Evolutionary conservation across 2,113 vertebrate genomes (phyloP), one percentile per base, ranked within the genome.

Genomic region (Bubo bubo): DNA sequence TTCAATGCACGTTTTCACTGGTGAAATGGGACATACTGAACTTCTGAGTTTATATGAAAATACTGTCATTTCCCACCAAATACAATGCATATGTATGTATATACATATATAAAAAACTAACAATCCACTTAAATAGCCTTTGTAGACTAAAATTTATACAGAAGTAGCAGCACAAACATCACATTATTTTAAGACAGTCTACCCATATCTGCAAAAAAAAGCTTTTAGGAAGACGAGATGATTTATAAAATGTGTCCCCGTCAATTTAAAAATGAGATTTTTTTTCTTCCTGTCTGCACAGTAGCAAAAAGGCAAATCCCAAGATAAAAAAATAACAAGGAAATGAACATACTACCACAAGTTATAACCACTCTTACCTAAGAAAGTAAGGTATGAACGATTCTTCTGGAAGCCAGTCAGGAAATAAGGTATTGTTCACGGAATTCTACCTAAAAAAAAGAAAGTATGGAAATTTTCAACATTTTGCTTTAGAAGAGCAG

Each of bases 331-430:
- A 82, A 75, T 7, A 85, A 14, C 20, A 71, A 37, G 11, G 16
- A 86, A 77, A 84, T 27, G 0, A 84, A 52, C 4, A 8, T 20
- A 52, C 8, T 67, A 45, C 15, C 47, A 79, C 16, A 82, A 86
- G 15, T 71, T 87, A 55, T 17, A 82, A 70, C 10, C 71, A 82
- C 55, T 96, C 98, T 98, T 98, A 98, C 98, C 98, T 98, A 81
- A 53, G 72, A 88, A 97, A 96, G 92, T 50, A 56, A 90, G 56
- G 75, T 95, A 85, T 3, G 34, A 90, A n/a, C 7, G 2, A 96
- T 70, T 90, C 84, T 88, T 94, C 95, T 91, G 90, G 95, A 97
- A 94, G 60, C 13, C 94, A 90, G 32, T 93, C 95, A 87, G 88
- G 94, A 97, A 95, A 58, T 52, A 83, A 39, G 76, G 80, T 71